phyloP scores from a whole-genome alignment of 2,113 vertebrate species.

The Pseudopodoces humilis region DNA sequence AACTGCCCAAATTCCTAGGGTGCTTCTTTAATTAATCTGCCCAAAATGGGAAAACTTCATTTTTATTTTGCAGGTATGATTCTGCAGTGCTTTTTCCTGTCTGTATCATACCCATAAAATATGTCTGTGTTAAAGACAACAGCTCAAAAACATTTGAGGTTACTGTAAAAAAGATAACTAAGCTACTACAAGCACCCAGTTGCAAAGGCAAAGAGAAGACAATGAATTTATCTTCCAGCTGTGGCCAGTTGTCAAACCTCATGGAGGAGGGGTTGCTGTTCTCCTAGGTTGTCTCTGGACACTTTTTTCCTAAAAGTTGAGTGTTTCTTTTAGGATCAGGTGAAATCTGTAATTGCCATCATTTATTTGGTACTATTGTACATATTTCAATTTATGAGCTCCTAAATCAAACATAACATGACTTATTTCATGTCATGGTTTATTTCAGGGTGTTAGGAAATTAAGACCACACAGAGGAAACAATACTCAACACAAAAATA shows the following conservation, averaged over 20 bases:
- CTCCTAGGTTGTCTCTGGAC: not conserved
- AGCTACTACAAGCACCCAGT: not conserved
- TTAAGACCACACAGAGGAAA: not conserved
- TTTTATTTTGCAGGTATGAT: not conserved
- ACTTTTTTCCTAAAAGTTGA: not conserved
- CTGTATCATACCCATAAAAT: not conserved
- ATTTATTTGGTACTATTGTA: not conserved
- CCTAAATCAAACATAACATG: slow-evolving; percentile 19
- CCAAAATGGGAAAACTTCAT: not conserved
- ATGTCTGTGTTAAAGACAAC: not conserved
- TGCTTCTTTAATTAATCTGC: not conserved
- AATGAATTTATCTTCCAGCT: not conserved
- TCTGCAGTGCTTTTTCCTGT: not conserved
- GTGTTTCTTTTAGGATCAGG: not conserved
- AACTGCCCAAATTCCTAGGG: not conserved
- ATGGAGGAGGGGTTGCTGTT: not conserved
- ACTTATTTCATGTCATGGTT: slow-evolving; percentile 22
- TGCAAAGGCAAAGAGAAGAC: not conserved
- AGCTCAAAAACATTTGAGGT: not conserved
- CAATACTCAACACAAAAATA: not conserved
- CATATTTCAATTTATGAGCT: not conserved
- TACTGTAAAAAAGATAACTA: not conserved
- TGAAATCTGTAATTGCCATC: not conserved
- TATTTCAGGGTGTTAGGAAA: slow-evolving; percentile 39
- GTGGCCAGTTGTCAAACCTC: not conserved